Conservation (phyloP, 1,140 invertebrate genomes). For the Sitobion miscanthi region DNA sequence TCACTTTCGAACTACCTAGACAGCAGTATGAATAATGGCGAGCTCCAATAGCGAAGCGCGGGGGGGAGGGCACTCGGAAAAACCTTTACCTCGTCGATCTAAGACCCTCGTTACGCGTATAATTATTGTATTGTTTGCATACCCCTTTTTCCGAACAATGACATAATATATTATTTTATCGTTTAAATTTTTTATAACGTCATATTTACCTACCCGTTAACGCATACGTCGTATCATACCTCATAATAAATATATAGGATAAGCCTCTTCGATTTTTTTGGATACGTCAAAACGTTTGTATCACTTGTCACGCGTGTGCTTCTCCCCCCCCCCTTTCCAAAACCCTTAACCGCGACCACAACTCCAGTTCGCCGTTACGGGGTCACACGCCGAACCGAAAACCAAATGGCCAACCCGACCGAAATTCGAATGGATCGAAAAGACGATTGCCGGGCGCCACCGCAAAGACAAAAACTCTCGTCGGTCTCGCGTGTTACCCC, state of each 20-base stretch:
- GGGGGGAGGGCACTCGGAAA: not conserved
- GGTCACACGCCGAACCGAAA: not conserved
- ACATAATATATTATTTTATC: too few species aligned
- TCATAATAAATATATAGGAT: not conserved
- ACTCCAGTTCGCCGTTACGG: not conserved
- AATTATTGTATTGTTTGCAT: not conserved
- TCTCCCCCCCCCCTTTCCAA: not conserved
- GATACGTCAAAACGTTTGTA: not conserved
- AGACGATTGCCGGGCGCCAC: not conserved
- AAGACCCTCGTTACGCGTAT: not conserved
- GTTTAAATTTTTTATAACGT: not conserved
- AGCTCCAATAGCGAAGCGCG: not conserved
- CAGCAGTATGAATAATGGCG: too few species aligned
- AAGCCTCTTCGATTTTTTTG: not conserved
- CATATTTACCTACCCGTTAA: not conserved
- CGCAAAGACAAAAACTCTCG: too few species aligned
- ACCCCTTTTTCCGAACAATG: not conserved
- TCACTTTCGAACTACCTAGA: not conserved
- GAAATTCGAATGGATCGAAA: not conserved
- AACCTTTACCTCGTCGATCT: not conserved
- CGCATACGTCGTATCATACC: not conserved
- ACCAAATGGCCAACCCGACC: not conserved
- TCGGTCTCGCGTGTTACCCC: too few species aligned
- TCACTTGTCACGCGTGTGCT: not conserved
- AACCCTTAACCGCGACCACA: not conserved